Conservation (phyloP, 2,888 invertebrate genomes). For the Norana najaformis region DNA sequence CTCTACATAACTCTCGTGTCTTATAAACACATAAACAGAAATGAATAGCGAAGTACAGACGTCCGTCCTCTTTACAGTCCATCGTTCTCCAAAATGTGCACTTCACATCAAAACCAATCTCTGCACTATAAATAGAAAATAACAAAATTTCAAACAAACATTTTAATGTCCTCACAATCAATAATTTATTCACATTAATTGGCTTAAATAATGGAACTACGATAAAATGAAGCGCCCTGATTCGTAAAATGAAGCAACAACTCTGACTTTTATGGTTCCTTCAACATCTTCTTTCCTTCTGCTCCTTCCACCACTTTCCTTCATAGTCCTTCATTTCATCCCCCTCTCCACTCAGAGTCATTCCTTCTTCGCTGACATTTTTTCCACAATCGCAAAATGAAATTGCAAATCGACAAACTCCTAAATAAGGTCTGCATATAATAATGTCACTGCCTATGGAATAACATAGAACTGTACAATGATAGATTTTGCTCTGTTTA, state of each 20-base stretch:
- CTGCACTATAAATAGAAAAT: conserved; percentile 6
- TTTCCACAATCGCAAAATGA: neutral
- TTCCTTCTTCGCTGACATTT: neutral
- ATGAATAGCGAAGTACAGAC: neutral
- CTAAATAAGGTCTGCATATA: neutral
- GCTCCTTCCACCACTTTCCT: neutral
- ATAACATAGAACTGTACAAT: neutral
- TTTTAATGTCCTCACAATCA: conserved; percentile 13
- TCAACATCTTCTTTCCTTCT: neutral
- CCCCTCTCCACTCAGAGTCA: neutral
- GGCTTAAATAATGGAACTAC: conserved; percentile 13
- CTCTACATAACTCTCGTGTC: neutral
- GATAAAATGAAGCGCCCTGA: neutral
- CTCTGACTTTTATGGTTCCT: neutral
- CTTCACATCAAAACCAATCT: neutral
- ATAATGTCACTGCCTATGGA: neutral
- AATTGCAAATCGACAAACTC: neutral
- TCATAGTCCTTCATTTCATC: too few species aligned
- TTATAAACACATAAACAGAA: neutral
- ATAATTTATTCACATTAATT: neutral
- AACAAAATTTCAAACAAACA: neutral
- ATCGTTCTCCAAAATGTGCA: neutral
- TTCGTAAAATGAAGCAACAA: neutral
- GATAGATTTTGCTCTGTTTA: neutral
- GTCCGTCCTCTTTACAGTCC: neutral